Evolutionary conservation across 2,888 invertebrate species (phyloP).

Genomic region (Meghimatium bilineatum): DNA sequence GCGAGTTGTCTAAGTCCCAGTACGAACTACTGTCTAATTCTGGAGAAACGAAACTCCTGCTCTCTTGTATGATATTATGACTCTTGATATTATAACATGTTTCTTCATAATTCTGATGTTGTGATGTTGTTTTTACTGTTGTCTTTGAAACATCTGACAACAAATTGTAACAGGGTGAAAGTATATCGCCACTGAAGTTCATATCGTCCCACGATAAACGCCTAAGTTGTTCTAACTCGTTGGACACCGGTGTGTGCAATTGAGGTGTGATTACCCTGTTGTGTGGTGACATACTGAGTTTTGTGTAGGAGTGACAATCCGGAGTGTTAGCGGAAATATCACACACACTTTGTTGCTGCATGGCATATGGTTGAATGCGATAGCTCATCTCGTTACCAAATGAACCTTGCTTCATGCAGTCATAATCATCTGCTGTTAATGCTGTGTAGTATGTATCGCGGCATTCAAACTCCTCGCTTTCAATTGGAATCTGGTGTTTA

Average conservation of each 20-base stretch:
- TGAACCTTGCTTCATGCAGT: neutral
- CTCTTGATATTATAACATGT: neutral
- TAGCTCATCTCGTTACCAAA: neutral
- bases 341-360: neutral
- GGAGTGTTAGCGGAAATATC: neutral
- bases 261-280: neutral
- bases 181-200: neutral
- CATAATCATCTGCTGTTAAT: too few relatives aligned
- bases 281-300: neutral
- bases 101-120: neutral
- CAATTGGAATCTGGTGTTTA: neutral
- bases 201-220: slow-evolving; percentile 20
- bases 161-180: neutral
- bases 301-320: neutral
- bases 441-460: neutral
- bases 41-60: neutral
- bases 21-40: neutral
- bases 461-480: neutral
- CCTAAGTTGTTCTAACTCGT: slow-evolving; percentile 3
- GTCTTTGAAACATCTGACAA: neutral
- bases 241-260: slow-evolving; percentile 3
- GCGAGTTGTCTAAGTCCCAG: slow-evolving; percentile 2
- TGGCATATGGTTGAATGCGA: neutral
- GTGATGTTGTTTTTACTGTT: neutral
- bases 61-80: too few relatives aligned